A percentile compares a stretch with the other conserved stretches of the same genome.
phyloP scores from a whole-genome alignment of 2,113 vertebrate species.

The Pteruthius melanotis region DNA sequence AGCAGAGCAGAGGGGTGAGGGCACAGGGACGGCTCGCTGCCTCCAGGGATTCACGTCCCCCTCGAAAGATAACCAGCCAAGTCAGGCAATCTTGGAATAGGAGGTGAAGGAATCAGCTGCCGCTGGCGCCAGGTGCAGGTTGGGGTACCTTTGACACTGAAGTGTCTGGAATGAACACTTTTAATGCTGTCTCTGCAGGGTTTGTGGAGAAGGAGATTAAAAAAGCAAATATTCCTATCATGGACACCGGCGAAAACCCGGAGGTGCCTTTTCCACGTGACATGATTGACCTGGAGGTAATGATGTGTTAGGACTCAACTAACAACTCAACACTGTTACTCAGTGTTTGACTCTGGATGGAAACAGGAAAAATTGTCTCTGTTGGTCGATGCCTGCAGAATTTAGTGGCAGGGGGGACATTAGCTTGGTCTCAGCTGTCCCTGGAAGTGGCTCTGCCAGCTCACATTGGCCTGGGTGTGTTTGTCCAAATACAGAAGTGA shows the following conservation, averaged over 20 bases:
- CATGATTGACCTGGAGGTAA: slow-evolving; percentile 99
- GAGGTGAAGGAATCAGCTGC: neutral
- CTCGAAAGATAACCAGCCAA: rapidly evolving
- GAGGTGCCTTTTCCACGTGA: slow-evolving; percentile 97
- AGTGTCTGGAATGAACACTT: neutral
- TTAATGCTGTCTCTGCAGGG: slow-evolving; percentile 67
- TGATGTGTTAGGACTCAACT: neutral
- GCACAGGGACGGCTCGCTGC: rapidly evolving
- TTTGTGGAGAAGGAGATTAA: slow-evolving; percentile 99
- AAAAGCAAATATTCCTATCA: slow-evolving; percentile 88
- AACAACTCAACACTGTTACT: too few relatives aligned
- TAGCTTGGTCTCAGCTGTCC: neutral
- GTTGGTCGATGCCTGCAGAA: rapidly evolving
- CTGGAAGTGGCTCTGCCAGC: neutral
- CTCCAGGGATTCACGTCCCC: neutral
- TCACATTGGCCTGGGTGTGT: rapidly evolving
- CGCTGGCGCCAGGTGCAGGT: neutral
- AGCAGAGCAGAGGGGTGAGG: neutral
- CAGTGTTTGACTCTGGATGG: neutral
- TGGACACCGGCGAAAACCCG: slow-evolving; percentile 96
- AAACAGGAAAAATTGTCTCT: too few relatives aligned
- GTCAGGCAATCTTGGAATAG: rapidly evolving
- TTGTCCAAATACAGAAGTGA: neutral
- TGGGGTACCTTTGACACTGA: rapidly evolving
- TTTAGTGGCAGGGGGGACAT: neutral